These are phyloP conservation scores for Malurus elegans DNA, from an alignment of 2,113 vertebrate species.

Conservation along the genomic window DNA sequence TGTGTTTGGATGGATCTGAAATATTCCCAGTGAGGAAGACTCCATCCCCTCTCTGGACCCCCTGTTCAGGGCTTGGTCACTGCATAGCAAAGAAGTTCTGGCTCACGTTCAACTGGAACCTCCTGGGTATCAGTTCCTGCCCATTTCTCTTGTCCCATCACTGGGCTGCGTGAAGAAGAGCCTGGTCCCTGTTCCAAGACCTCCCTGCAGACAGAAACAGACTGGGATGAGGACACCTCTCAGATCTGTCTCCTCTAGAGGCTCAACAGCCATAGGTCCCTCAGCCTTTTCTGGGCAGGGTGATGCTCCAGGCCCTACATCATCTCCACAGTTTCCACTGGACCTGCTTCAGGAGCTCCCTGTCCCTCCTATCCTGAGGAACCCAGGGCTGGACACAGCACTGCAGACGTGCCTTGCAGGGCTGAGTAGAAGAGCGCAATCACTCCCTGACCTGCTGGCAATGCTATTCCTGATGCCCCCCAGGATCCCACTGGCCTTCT, in stretches of 20 bases:
- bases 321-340: background rate
- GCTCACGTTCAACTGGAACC: background rate
- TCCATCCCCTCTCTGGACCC: background rate
- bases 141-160: fast-evolving
- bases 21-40: background rate
- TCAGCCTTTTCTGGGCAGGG: background rate
- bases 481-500: background rate
- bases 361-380: background rate
- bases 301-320: background rate
- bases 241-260: background rate
- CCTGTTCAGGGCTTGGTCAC: fast-evolving
- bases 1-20: background rate
- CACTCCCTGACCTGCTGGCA: background rate
- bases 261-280: background rate
- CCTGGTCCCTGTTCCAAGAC: background rate
- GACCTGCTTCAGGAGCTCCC: background rate
- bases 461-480: background rate
- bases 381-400: background rate
- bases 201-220: background rate
- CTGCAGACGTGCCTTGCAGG: background rate
- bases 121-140: background rate
- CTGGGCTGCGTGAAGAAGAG: background rate
- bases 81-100: background rate
- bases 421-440: background rate
- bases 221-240: background rate